Evolutionary conservation across 2,888 invertebrate genomes (phyloP), one percentile per base, ranked within the genome.

Genomic region (Eupithecia subumbrata): DNA sequence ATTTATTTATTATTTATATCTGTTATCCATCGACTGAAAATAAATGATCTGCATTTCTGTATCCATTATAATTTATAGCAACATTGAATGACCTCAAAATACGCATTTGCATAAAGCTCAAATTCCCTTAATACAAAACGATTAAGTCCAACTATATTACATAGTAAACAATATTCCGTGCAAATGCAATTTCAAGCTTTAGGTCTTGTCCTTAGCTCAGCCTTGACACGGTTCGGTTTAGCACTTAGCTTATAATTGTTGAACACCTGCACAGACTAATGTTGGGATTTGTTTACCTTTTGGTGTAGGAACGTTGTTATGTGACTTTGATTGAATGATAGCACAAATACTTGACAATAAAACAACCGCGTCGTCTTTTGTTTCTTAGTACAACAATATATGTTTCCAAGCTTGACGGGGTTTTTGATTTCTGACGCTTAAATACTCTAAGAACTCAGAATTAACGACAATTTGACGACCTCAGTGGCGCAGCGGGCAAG

Each of bases 211-310:
- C 81, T 82, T 79, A 79, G 68, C 60, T 11, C 52, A 77, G 77
- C 81, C 81, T 82, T 82, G 81, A 79, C 81, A 80, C 22, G 72
- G 77, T 80, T 76, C 64, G 76, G 69, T 75, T 76, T 76, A 76
- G 77, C 71, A 75, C 81, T 77, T 72, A 78, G 74, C 71, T 79
- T 66, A 76, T 78, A 82, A 80, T 79, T 79, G 77, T 72, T 73
- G 78, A 79, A 81, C 80, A 79, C 81, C 79, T 79, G 81, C 79
- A 76, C 64, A 75, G 68, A 74, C 40, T 78, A 78, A 76, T 79
- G 72, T 73, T 69, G 66, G 68, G 64, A 66, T 76, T 69, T 76
- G 76, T 78, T 80, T 77, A 77, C 78, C 80, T 78, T 43, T 43
- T 43, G 40, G 14, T 67, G 22, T 68, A 14, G 25, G 43, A 67